Base-by-base conservation (phyloP, 2,797 vertebrate species). In the Danio tinwini region DNA sequence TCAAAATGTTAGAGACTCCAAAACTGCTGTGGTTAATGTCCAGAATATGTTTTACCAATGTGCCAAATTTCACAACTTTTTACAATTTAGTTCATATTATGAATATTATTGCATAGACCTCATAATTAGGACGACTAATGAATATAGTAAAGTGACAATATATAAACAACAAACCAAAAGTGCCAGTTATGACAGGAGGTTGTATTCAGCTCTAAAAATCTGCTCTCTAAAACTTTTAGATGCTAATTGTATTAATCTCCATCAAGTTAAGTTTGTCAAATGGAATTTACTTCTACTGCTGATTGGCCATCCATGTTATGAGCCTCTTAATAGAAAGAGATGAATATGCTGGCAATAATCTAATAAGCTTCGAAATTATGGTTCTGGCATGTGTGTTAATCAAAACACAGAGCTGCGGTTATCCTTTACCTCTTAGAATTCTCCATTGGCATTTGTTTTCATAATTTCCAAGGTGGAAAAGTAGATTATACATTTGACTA, bases 171-270 rank as follows among this genome's bases (percentile, higher is more conserved):
- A 56, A 73, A n/a, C 52, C 50, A 40, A 82, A 74, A 42, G 8
- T 5, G 37, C 2, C 2, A 14, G 12, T 13, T 64, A 10, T 47
- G 39, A 37, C 50, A 71, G 21, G 45, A 62, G 58, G 52, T 42
- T 82, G 39, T 56, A 53, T 45, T 5, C 37, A 64, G 67, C 69
- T 58, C 29, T 56, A 67, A 81, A 70, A 86, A 74, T 86, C 82
- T 82, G 83, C 44, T 44, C 77, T 84, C 74, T 47, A 29, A n/a
- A 59, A 86, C 88, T 91, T 93, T 92, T 87, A 90, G 89, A 90
- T 90, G 87, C 74, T 92, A 87, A 93, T 91, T 74, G 85, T 68
- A 90, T 92, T 87, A 85, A 90, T 90, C 90, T 87, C 89, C 87
- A 63, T 86, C 61, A 45, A 76, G 74, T 85, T 88, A 86, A 87